A percentile compares a stretch with the other conserved stretches of the same genome.
These are phyloP conservation scores for Aproaerema taeniolella DNA, from an alignment of 2,888 invertebrate species.

Conservation along the genomic window DNA sequence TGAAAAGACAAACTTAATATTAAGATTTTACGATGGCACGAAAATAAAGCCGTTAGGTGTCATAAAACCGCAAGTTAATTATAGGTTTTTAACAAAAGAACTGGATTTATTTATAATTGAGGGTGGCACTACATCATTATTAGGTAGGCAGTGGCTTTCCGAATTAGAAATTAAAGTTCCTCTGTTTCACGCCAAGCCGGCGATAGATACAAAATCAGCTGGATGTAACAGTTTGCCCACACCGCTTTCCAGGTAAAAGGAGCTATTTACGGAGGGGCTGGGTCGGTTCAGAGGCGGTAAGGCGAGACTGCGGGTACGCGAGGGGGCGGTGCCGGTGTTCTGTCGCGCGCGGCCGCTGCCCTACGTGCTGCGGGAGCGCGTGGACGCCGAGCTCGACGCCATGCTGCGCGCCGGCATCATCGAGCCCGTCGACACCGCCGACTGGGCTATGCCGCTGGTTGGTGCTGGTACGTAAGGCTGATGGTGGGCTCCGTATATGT, in stretches of 20 bases:
- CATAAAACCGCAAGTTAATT: not conserved
- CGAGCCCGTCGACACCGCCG: slow-evolving; percentile 22
- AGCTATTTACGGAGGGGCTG: slow-evolving; percentile 11
- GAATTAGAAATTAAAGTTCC: not conserved
- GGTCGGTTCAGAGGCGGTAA: slow-evolving; percentile 13
- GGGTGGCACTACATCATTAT: not conserved
- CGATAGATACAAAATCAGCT: not conserved
- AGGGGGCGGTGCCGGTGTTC: slow-evolving; percentile 12
- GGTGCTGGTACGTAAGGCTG: slow-evolving; percentile 23
- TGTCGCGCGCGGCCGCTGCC: not conserved
- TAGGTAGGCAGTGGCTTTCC: not conserved
- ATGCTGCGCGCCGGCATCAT: slow-evolving; percentile 19
- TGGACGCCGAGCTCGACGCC: slow-evolving; percentile 17
- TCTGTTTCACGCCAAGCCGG: not conserved
- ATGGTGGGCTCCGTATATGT: slow-evolving; percentile 26
- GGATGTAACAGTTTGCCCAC: not conserved
- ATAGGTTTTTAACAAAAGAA: not conserved
- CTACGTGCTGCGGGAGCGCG: slow-evolving; percentile 11
- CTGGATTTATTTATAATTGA: not conserved
- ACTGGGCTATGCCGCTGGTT: slow-evolving; percentile 27
- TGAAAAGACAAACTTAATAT: not conserved
- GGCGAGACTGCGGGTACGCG: slow-evolving; percentile 13
- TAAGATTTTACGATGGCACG: not conserved
- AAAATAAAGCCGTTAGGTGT: not conserved
- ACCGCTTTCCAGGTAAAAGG: slow-evolving; percentile 7